phyloP scores from a whole-genome alignment of 2,888 invertebrate genomes.

The Chaetoderma sp. region DNA sequence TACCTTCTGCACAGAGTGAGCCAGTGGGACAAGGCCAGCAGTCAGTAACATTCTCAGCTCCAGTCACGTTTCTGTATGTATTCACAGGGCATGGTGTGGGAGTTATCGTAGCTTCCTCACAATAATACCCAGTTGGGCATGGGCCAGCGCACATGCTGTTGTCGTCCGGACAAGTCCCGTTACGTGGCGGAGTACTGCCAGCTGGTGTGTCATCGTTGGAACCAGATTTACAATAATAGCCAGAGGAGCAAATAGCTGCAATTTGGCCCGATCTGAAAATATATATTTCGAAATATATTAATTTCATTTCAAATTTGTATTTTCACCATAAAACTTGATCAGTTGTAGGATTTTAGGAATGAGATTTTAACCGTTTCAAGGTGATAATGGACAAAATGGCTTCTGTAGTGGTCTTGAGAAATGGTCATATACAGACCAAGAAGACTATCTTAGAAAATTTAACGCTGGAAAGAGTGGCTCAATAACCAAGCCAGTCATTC shows the following conservation, averaged over 20 bases:
- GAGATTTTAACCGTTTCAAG: no score
- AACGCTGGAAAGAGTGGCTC: no score
- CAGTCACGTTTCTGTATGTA: slow-evolving; percentile 51
- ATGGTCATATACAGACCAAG: no score
- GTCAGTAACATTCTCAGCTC: slow-evolving; percentile 52
- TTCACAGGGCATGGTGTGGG: slow-evolving; percentile 62
- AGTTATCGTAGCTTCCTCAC: slow-evolving; percentile 48
- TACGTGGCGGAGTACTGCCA: slow-evolving; percentile 45
- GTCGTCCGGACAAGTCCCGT: slow-evolving; percentile 44
- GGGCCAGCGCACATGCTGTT: slow-evolving; percentile 58
- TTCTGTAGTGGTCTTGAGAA: no score
- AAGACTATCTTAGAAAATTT: no score
- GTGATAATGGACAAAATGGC: no score
- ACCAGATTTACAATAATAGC: slow-evolving; percentile 63
- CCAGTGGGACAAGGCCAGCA: slow-evolving; percentile 64
- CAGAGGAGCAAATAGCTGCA: slow-evolving; percentile 56
- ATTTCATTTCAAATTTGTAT: no score
- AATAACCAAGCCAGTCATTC: no score
- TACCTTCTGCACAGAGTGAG: slow-evolving; percentile 57
- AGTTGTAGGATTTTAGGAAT: no score
- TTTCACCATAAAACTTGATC: no score
- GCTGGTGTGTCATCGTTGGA: slow-evolving; percentile 49
- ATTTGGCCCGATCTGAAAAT: slow-evolving; percentile 56
- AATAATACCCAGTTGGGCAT: slow-evolving; percentile 64
- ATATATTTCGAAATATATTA: not conserved